A percentile compares a stretch with the other conserved stretches of the same genome.
Evolutionary conservation across 2,113 vertebrate species (phyloP).

Genomic region (Amphilophus citrinellus): DNA sequence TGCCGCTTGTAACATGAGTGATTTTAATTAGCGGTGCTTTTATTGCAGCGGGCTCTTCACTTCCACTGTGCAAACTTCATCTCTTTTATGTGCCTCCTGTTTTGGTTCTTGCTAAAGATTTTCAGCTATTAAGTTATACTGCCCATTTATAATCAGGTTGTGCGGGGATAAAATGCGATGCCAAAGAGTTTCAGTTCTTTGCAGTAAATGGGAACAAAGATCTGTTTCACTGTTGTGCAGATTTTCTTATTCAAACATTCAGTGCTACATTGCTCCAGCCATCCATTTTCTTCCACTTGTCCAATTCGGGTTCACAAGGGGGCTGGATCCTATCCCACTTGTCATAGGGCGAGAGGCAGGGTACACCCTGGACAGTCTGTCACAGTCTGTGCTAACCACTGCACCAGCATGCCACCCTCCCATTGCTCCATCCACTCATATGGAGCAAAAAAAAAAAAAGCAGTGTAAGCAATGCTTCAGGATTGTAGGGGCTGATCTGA

Average conservation of each 20-base stretch:
- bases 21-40: conserved; percentile 70
- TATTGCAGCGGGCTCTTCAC: conserved; percentile 33
- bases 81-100: conserved; percentile 54
- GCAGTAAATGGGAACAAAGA: conserved; percentile 7
- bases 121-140: conserved; percentile 37
- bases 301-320: background rate
- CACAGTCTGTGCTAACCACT: background rate
- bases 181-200: conserved; percentile 30
- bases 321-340: conserved; percentile 7
- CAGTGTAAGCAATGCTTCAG: background rate
- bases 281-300: background rate
- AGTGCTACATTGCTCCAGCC: conserved; percentile 12
- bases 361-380: background rate
- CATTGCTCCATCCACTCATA: conserved; percentile 3
- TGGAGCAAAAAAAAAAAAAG: conserved; percentile 1
- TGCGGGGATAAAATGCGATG: conserved; percentile 36
- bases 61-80: conserved; percentile 38
- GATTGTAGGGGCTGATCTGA: conserved; percentile 15
- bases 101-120: conserved; percentile 42
- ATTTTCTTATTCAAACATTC: background rate
- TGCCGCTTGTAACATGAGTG: conserved; percentile 51
- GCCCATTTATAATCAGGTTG: conserved; percentile 36
- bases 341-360: background rate
- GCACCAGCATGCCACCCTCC: background rate
- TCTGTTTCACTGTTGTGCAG: conserved; percentile 10